Base-by-base conservation (phyloP, 2,113 vertebrate genomes). In the Pao palembangensis region DNA sequence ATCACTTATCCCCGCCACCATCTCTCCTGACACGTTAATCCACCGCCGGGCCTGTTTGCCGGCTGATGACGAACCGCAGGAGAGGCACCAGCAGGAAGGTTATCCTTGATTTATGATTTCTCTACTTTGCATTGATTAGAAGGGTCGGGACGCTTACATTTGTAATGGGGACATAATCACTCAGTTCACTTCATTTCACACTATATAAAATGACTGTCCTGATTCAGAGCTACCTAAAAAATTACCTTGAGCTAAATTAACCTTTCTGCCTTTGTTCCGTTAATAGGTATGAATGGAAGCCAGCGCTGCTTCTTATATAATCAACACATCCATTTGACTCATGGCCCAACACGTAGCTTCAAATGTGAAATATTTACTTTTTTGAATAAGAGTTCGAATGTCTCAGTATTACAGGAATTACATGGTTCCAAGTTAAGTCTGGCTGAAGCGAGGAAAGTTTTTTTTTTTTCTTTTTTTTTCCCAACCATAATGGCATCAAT, bases 11-110 rank as follows among this genome's bases (percentile, higher is more conserved):
- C 54, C 55, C 55, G 18, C 25, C 70, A 4, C 51, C 15, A 18
- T 50, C 48, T 20, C 18, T 17, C 19, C 67, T 64, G 71, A 79
- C 82, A 81, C 78, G 78, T 80, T 80, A 86, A 83, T 82, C 75
- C 76, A 76, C 68, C 41, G 67, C 8, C n/a, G 65, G 47, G 55
- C 67, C 62, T 17, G 16, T 58, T 48, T 44, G 67, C 66, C 70
- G 71, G 44, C 64, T 71, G 77, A 71, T 52, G 58, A 70, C 42
- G 55, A 56, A 48, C 14, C 34, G 61, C 74, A 63, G 49, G 48
- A 61, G 46, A n/a, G 11, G 31, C 28, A n/a, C 49, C 58, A 58
- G 73, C 58, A 46, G 52, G 55, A 55, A 50, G 42, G 52, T 64
- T 50, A 51, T 18, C 21, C 49, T 21, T 67, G 51, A 75, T 67